Conservation (phyloP, 2,113 vertebrate genomes). For the Burhinus bistriatus region DNA sequence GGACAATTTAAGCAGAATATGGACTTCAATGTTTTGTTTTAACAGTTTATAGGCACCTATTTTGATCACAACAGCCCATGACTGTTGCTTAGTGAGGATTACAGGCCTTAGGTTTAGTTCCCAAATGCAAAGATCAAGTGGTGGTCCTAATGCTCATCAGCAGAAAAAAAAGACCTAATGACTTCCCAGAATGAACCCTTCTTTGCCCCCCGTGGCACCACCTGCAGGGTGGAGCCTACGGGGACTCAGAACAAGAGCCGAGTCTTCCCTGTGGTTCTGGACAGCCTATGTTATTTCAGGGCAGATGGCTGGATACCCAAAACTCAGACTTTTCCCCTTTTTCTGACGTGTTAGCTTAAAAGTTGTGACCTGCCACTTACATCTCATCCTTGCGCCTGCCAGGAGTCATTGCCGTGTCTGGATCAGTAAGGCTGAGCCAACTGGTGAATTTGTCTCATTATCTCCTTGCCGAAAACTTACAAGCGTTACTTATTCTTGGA, state of each 20-base stretch:
- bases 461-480: conserved; percentile 56
- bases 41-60: neutral
- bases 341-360: neutral
- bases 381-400: neutral
- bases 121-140: neutral
- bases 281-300: neutral
- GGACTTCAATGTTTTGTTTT: neutral
- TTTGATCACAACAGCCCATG: neutral
- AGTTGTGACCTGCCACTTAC: neutral
- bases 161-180: neutral
- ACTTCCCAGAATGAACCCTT: neutral
- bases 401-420: neutral
- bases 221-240: neutral
- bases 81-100: neutral
- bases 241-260: neutral
- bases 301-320: neutral
- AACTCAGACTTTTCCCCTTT: neutral
- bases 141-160: neutral
- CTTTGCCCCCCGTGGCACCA: rapidly evolving
- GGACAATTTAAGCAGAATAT: neutral
- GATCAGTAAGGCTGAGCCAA: conserved; percentile 46
- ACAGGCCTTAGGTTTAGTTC: neutral
- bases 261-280: neutral
- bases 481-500: conserved; percentile 62
- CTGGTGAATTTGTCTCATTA: conserved; percentile 62